phyloP scores from a whole-genome alignment of 2,888 invertebrate genomes.

The Pandemis corylana region DNA sequence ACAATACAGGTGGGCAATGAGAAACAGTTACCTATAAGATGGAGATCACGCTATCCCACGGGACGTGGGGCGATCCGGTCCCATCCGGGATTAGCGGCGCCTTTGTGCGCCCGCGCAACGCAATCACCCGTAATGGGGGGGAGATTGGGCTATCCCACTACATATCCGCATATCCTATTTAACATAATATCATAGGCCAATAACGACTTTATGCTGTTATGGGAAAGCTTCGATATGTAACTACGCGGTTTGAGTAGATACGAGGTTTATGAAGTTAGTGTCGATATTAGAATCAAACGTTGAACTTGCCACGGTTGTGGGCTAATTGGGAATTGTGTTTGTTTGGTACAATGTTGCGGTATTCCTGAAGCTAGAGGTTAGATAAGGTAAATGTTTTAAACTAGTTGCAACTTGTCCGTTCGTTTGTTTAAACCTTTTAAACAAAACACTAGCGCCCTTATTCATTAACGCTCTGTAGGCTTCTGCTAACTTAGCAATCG shows the following conservation, averaged over 20 bases:
- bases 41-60: conserved; percentile 20
- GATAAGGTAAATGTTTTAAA: too few species aligned
- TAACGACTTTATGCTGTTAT: neutral
- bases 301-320: neutral
- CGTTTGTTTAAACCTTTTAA: neutral
- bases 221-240: neutral
- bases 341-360: conserved; percentile 7
- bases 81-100: conserved; percentile 66
- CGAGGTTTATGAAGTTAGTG: neutral
- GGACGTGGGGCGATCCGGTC: conserved; percentile 50
- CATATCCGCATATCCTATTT: conserved; percentile 15
- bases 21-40: conserved; percentile 46
- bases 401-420: neutral
- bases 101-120: conserved; percentile 67
- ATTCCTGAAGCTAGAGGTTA: too few species aligned
- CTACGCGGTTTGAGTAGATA: neutral
- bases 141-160: conserved; percentile 28
- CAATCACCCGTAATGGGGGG: conserved; percentile 67
- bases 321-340: neutral
- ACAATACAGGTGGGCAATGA: conserved; percentile 6
- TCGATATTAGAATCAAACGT: neutral
- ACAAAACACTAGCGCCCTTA: too few species aligned
- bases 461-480: too few species aligned
- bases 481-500: too few species aligned
- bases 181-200: neutral